Evolutionary conservation across 1,140 invertebrate genomes (phyloP), one percentile per base, ranked within the genome.

Genomic region (Dendroctonus valens): DNA sequence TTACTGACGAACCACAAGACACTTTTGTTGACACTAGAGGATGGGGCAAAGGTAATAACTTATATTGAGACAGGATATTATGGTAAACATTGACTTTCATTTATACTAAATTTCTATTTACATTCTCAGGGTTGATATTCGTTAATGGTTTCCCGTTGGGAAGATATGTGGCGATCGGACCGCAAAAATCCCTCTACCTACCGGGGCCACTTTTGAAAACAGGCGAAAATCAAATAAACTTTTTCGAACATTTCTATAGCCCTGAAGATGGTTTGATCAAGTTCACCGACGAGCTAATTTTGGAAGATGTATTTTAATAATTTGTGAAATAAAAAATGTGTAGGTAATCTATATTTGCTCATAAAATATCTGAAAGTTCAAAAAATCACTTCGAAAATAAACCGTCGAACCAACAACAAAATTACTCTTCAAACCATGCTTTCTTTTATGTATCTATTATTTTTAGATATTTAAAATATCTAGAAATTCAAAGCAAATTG

Each of bases 121-220:
- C 15, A 9, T 52, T 5, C 58, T 49, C 48, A 77, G 87, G 87
- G n/a, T 76, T 85, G 49, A 84, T 85, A 9, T 82, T 87, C 67
- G 70, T 89, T 5, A 88, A 88, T 78, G 85, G 84, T 5, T 83
- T 85, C 70, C 84, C 86, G 70, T 69, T 89, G 46, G 87, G 86
- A n/a, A 73, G 86, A 58, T 87, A 87, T 72, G 75, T 73, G 12
- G 73, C 73, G 44, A 72, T 80, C 14, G 87, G 87, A 2, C 86
- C 87, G 1, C 81, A 83, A 69, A 72, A 79, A 60, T 82, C 83
- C 6, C 74, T 87, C 0, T 88, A 85, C 75, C 62, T 87, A 38
- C 86, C 86, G n/a, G 84, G 78, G 8, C 81, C 83, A 5, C 72
- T 85, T n/a, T 74, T 86, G 0, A 77, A 77, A 50, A 55, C 67